Evolutionary conservation across 2,113 vertebrate genomes (phyloP), one percentile per base, ranked within the genome.

Genomic region (Corvus cornix): DNA sequence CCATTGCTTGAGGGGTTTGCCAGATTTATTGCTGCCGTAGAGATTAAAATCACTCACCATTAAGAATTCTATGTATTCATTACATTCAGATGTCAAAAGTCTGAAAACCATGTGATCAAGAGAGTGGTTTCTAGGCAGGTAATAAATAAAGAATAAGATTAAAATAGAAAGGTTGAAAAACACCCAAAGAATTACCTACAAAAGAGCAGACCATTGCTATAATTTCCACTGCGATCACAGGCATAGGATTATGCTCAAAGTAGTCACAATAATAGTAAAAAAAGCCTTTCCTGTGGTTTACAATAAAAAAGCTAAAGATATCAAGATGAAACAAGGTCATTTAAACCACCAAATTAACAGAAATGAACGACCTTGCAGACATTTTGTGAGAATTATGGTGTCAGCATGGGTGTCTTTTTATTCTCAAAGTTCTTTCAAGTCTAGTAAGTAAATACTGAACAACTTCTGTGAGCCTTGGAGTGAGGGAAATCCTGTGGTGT

Each of bases 31-130:
- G 76, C 87, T 46, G 87, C 21, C 11, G 6, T 87, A 77, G 97
- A 96, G 87, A 96, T 96, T 89, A 95, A 97, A 98, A 96, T 90
- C 87, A 91, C 49, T 49, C 64, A 67, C 66, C 62, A 79, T 58
- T 96, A 95, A 76, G 76, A 81, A 95, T 11, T 79, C 35, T 53
- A 75, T 48, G 23, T 68, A 84, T 73, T 49, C 31, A 84, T 51
- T 16, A 21, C 41, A 97, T 93, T 95, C 85, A 92, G 69, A 95
- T 80, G 85, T 94, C 92, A 95, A 80, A 94, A 90, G 66, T 60
- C 75, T 90, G 74, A 96, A 97, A 97, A 91, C 94, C 87, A 97
- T 68, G 75, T 52, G 77, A 90, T 83, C 63, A 83, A 73, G 55
- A 76, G 27, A 97, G 46, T 93, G 35, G 64, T 86, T 97, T 77